Conservation (phyloP, 2,797 vertebrate species). For the Melanotaenia parkinsoni region DNA sequence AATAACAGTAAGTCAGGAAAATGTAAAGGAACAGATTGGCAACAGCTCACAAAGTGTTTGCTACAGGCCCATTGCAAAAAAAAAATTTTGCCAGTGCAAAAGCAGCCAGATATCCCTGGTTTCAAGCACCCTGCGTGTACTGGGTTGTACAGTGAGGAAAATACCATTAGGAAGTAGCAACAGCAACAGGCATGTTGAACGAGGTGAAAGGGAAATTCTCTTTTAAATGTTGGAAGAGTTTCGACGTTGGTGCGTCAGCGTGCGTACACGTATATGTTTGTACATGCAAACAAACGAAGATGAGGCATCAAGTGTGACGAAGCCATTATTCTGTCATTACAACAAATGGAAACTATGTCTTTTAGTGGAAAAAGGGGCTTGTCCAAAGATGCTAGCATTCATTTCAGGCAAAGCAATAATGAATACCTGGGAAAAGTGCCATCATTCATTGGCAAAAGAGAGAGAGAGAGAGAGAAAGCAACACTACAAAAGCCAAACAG, state of each 20-base stretch:
- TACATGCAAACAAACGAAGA: conserved; percentile 50
- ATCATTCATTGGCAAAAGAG: conserved; percentile 43
- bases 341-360: conserved; percentile 79
- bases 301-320: conserved; percentile 77
- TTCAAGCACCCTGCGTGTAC: conserved; percentile 51
- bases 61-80: neutral
- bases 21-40: neutral
- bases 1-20: neutral
- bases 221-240: conserved; percentile 59
- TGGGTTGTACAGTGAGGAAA: conserved; percentile 41
- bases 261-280: conserved; percentile 37
- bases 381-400: conserved; percentile 59
- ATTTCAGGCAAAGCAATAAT: conserved; percentile 52
- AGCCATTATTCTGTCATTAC: conserved; percentile 74
- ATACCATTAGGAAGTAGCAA: conserved; percentile 12
- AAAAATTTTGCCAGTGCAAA: neutral
- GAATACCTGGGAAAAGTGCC: conserved; percentile 62
- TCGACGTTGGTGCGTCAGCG: conserved; percentile 34
- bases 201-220: conserved; percentile 61
- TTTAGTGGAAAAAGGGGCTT: conserved; percentile 73
- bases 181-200: conserved; percentile 15
- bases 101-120: conserved; percentile 14
- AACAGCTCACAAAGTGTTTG: too few relatives aligned
- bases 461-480: neutral
- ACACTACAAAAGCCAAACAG: conserved; percentile 33